These are phyloP conservation scores for Actias luna DNA, from an alignment of 2,888 invertebrate genomes.

Conservation along the genomic window DNA sequence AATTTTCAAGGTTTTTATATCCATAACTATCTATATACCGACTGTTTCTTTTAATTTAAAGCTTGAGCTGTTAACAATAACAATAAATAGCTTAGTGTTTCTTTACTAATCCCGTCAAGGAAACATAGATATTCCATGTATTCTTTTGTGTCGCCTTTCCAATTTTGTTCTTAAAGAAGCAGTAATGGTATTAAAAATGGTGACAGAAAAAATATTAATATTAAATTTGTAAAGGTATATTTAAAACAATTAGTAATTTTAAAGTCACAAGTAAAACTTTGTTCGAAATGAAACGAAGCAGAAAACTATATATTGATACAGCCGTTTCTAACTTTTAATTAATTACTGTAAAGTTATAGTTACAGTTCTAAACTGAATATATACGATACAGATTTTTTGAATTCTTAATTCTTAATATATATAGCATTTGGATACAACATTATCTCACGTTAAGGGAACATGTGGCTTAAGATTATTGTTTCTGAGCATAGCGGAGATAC, in stretches of 20 bases:
- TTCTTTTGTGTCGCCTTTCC: background rate
- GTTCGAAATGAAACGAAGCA: background rate
- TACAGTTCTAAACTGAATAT: background rate
- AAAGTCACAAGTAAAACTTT: background rate
- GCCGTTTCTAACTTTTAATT: background rate
- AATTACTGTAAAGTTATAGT: background rate
- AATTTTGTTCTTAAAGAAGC: constrained; percentile 4
- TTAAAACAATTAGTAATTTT: background rate
- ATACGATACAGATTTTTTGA: background rate
- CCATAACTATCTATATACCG: constrained; percentile 14
- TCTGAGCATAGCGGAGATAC: too few relatives aligned
- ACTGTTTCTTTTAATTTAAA: constrained; percentile 15
- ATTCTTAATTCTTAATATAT: too few relatives aligned
- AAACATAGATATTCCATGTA: constrained; percentile 10
- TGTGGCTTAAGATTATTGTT: too few relatives aligned
- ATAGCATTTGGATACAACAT: too few relatives aligned
- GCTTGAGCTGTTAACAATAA: constrained; percentile 19
- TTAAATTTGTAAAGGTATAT: background rate
- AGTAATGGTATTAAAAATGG: background rate
- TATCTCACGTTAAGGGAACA: too few relatives aligned
- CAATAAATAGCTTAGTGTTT: constrained; percentile 16
- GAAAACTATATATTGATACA: background rate
- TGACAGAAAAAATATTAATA: background rate
- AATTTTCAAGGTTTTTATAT: constrained; percentile 12
- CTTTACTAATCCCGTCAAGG: constrained; percentile 12